These are phyloP conservation scores for Calephelis perditalis DNA, from an alignment of 2,888 invertebrate genomes.

Conservation along the genomic window DNA sequence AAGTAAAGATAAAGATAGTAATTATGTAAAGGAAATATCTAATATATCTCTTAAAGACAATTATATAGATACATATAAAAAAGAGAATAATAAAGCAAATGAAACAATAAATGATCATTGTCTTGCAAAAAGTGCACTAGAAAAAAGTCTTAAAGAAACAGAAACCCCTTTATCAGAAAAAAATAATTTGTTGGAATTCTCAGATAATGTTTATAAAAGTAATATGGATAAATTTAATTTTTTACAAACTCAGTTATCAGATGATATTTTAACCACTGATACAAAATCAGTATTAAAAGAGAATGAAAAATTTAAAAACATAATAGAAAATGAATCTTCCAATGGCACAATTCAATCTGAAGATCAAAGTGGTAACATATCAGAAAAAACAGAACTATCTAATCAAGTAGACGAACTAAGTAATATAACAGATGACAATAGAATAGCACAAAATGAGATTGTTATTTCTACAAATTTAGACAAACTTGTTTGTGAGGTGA, in stretches of 20 bases:
- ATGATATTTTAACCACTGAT: constrained; percentile 39
- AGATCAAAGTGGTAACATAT: constrained; percentile 19
- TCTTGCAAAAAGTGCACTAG: constrained; percentile 6
- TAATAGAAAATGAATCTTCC: constrained; percentile 36
- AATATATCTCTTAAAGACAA: constrained; percentile 57
- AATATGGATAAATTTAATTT: constrained; percentile 62
- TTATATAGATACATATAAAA: constrained; percentile 46
- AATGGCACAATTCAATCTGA: constrained; percentile 29
- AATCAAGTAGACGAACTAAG: constrained; percentile 36
- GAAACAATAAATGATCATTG: constrained; percentile 27
- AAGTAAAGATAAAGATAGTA: constrained; percentile 54
- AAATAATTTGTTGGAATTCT: constrained; percentile 38
- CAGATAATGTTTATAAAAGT: constrained; percentile 59
- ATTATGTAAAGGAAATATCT: constrained; percentile 46
- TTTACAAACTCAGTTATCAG: constrained; percentile 61
- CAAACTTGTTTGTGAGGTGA: constrained; percentile 29
- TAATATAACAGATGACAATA: constrained; percentile 63
- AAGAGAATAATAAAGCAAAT: constrained; percentile 36
- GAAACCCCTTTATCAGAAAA: constrained; percentile 33
- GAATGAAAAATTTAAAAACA: constrained; percentile 33
- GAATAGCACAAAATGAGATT: constrained; percentile 50
- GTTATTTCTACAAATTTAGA: constrained; percentile 29
- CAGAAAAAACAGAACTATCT: constrained; percentile 20
- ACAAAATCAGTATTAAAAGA: constrained; percentile 34
- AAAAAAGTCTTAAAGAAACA: constrained; percentile 19